A percentile compares a stretch with the other conserved stretches of the same genome.
phyloP scores from a whole-genome alignment of 2,888 invertebrate genomes.

The Micoletzkya japonica region DNA sequence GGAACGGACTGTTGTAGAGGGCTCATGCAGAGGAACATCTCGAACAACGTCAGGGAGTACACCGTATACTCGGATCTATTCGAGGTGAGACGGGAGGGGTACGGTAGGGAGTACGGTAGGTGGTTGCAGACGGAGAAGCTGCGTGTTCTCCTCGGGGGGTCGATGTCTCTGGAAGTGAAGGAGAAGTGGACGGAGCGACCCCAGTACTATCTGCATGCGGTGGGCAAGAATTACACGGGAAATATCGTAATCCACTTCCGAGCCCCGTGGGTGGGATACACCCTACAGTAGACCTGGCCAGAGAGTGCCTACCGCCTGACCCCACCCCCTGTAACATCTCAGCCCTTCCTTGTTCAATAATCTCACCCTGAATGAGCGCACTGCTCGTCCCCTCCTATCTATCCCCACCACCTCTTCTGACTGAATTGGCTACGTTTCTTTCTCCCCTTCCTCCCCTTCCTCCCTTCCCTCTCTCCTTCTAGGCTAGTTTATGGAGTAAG shows the following conservation, averaged over 20 bases:
- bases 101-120: background rate
- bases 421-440: background rate
- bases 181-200: background rate
- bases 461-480: background rate
- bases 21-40: background rate
- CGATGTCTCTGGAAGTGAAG: background rate
- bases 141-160: background rate
- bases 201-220: no score
- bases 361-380: no score
- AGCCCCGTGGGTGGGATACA: no score
- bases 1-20: no score
- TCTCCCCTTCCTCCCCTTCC: background rate
- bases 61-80: conserved; percentile 2
- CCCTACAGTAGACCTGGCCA: no score
- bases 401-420: background rate
- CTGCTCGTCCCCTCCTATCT: background rate
- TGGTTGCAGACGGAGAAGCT: conserved; percentile 4
- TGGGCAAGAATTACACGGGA: no score
- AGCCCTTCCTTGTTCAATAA: no score
- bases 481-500: background rate
- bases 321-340: no score
- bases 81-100: background rate
- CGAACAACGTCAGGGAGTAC: background rate
- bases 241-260: no score
- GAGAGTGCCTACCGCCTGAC: no score